Base-by-base conservation (phyloP, 2,888 invertebrate species). In the Platycheirus rosarum region DNA sequence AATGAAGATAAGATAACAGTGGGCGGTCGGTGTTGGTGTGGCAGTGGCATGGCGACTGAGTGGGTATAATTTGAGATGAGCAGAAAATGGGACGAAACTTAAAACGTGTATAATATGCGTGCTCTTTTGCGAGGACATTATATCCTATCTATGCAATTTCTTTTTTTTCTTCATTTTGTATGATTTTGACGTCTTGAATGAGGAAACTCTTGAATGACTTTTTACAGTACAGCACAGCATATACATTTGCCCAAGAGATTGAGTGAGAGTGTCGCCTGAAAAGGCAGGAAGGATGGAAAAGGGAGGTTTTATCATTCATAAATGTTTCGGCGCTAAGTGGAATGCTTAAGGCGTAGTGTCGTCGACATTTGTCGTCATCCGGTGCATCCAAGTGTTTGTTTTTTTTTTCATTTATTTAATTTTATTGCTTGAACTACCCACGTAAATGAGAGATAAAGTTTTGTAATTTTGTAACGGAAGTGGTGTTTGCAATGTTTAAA, bases 131-230 rank as follows among this genome's bases (percentile, higher is more conserved):
- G 53, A 76, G 76, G 53, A 80, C 66, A 71, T 60, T 60, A 44
- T 55, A 53, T 80, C 32, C 29, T 46, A 66, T 66, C 65, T 35
- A 26, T 60, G 55, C 44, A 69, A 8, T 53, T 26, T 18, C 2
- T 11, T 14, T 53, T 32, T 42, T 23, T 18, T 40, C 44, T 37
- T 16, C 48, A 13, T 9, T 18, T 40, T 42, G 65, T 66, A 29
- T 62, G 76, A 76, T 71, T 76, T 76, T 71, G 76, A 76, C 76
- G 44, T 76, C 70, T 71, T 80, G 66, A 70, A 80, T 80, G 32
- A 70, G 70, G 62, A 70, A 80, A 53, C 53, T 66, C 66, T 76
- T 80, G 76, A 71, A 71, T 70, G 66, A 60, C 29, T 66, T 75
- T 57, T 57, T 40, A 57, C 57, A 57, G 23, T 23, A 80, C 51